These are phyloP conservation scores for Brevimyrus niger DNA, from an alignment of 2,113 vertebrate species.

Conservation along the genomic window DNA sequence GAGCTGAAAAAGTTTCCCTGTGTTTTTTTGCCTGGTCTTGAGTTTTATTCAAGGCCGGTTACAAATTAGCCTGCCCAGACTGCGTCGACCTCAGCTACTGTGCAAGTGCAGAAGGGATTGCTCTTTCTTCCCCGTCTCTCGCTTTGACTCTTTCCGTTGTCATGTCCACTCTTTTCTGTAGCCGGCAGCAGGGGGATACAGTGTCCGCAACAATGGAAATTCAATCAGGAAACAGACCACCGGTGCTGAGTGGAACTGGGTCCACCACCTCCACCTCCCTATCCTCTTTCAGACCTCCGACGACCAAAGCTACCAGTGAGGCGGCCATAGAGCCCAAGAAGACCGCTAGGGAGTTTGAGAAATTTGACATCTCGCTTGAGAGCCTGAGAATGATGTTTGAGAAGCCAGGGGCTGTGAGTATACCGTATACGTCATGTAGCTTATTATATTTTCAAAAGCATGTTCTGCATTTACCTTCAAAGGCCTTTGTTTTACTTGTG, in stretches of 20 bases:
- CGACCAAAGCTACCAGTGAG: constrained; percentile 36
- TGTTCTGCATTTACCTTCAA: not conserved
- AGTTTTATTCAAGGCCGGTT: constrained; percentile 10
- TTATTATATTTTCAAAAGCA: not conserved
- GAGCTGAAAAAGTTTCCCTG: not conserved
- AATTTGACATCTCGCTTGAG: constrained; percentile 60
- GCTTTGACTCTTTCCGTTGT: constrained; percentile 32
- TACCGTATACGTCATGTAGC: not conserved
- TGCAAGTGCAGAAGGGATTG: constrained; percentile 11
- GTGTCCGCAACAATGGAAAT: constrained; percentile 68
- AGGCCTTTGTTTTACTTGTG: not conserved
- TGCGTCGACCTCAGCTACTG: constrained; percentile 6
- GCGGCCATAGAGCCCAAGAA: constrained; percentile 50
- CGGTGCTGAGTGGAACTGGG: constrained; percentile 39
- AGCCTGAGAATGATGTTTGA: constrained; percentile 69
- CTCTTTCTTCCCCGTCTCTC: not conserved
- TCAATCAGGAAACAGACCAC: constrained; percentile 65
- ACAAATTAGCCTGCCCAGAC: not conserved
- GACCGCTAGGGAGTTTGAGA: constrained; percentile 54
- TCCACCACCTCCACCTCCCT: constrained; percentile 40
- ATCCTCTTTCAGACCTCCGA: constrained; percentile 31
- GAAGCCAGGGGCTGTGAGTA: constrained; percentile 53
- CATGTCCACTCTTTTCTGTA: constrained; percentile 35
- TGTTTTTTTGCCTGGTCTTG: not conserved
- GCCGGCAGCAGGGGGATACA: constrained; percentile 32